Evolutionary conservation across 2,113 vertebrate genomes (phyloP), one percentile per base, ranked within the genome.

Genomic region (Uria aalge): DNA sequence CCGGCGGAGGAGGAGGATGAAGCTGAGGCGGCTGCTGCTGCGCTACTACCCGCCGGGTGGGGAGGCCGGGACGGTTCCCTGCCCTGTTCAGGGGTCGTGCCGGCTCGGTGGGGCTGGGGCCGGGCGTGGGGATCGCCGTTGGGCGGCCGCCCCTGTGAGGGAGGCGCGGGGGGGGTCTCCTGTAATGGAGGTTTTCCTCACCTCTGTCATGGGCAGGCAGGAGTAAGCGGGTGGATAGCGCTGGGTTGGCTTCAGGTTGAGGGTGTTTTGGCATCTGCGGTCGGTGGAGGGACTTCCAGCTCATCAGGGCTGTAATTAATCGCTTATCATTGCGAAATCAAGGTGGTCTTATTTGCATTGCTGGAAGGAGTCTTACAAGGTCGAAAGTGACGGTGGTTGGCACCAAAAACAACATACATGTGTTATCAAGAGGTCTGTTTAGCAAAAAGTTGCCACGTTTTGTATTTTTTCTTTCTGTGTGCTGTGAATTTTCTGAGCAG

Each of bases 11-110:
- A 12, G 68, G 57, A 99, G 99, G 57, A 99, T 99, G 99, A 98
- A 96, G 94, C 98, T 99, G 56, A 99, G 98, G 94, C 97, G 99
- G 77, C 98, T 99, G 71, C 96, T 99, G 71, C 98, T 99, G 16
- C 98, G 99, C 48, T 99, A 99, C 97, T 99, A 99, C 90, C 99
- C 99, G 6, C 99, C 99, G 98, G 99, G 99, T 99, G 98, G 75
- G 32, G 45, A 7, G 19, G 40, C 4, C 9, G n/a, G n/a, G 43
- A 11, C 4, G 30, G 21, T 8, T 34, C 43, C 12, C 17, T 5
- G 57, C 17, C 12, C 26, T 9, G 40, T 7, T 7, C 18, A 23
- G 41, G 13, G 30, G 40, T 47, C 16, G 30, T 27, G 43, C 22
- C 3, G 36, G 30, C 73, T 20, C 53, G 20, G 13, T 6, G 40